These are phyloP conservation scores for Drosophila persimilis DNA, from an alignment of 1,140 invertebrate genomes.

Conservation along the genomic window DNA sequence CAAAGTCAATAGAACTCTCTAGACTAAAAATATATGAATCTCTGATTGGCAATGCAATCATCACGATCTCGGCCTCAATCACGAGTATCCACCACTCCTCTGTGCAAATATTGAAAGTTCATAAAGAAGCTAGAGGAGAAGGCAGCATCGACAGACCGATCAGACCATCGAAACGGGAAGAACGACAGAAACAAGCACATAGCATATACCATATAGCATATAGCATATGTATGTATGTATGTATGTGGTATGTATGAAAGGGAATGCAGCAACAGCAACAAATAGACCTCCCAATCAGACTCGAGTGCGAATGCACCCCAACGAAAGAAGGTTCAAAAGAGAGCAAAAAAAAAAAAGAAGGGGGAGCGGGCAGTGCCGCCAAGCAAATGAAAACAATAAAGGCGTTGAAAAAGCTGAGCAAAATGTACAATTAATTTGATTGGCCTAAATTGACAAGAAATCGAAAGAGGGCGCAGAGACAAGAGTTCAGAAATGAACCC, in stretches of 20 bases:
- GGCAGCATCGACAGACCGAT: conserved; percentile 6
- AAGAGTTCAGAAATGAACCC: too few species aligned
- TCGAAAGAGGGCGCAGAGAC: conserved; percentile 16
- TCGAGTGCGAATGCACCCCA: conserved; percentile 59
- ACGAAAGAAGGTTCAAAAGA: conserved; percentile 6
- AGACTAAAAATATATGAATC: too few species aligned
- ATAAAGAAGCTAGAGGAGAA: too few species aligned
- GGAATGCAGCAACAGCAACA: not conserved
- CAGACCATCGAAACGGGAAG: conserved; percentile 17
- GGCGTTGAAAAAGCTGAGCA: conserved; percentile 36
- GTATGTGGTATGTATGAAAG: not conserved
- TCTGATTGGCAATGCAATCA: too few species aligned
- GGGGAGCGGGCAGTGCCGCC: too few species aligned
- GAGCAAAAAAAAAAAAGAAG: not conserved
- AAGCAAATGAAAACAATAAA: conserved; percentile 45
- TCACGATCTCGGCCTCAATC: too few species aligned
- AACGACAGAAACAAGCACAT: conserved; percentile 2
- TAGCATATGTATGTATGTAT: conserved; percentile 9
- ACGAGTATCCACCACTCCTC: too few species aligned
- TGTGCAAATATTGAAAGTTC: too few species aligned
- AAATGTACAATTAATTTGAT: conserved; percentile 64
- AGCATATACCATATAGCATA: not conserved
- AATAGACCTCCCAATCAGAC: conserved; percentile 1
- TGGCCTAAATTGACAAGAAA: conserved; percentile 60
- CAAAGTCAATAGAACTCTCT: too few species aligned